Evolutionary conservation across 2,797 vertebrate species (phyloP), one percentile per base, ranked within the genome.

Genomic region (Menidia menidia): DNA sequence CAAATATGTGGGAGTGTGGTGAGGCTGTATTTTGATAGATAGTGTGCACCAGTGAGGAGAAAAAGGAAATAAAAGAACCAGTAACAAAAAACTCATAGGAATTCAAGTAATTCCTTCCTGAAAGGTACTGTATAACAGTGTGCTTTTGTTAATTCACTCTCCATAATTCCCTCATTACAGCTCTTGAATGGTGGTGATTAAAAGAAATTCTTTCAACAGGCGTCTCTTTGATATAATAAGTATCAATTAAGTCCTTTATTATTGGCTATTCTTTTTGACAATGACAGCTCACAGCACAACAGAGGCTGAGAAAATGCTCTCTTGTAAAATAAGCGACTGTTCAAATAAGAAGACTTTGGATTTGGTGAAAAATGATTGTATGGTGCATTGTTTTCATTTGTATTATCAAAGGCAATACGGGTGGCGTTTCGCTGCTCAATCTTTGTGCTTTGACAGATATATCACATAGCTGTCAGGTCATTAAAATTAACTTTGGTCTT

Each of bases 241-340:
- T 88, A 92, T 89, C 91, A 92, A 92, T 91, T 88, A 93, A 85
- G 86, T 73, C 77, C 75, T 90, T 92, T 89, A 92, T 91, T 91
- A 89, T 72, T 82, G 82, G 77, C 74, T 82, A 86, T 92, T 89
- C 88, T 88, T 78, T 81, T 76, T 60, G 86, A 91, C 87, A 88
- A 90, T 83, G 75, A 78, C 76, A 80, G 85, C 73, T 81, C 71
- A 77, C 71, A 68, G 78, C 78, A 66, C 64, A 80, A 71, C 74
- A 75, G 47, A 42, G 76, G 74, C 70, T 64, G 74, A 73, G 78
- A 80, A 68, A 83, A 81, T 41, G 51, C 47, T 73, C 75, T 78
- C 33, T 65, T 80, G 67, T 78, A 76, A 75, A 82, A 67, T 77
- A 67, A 75, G 42, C 16, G 16, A 60, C 56, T 63, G 78, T 75